phyloP scores from a whole-genome alignment of 2,113 vertebrate species.

The Mormyrus lacerda region DNA sequence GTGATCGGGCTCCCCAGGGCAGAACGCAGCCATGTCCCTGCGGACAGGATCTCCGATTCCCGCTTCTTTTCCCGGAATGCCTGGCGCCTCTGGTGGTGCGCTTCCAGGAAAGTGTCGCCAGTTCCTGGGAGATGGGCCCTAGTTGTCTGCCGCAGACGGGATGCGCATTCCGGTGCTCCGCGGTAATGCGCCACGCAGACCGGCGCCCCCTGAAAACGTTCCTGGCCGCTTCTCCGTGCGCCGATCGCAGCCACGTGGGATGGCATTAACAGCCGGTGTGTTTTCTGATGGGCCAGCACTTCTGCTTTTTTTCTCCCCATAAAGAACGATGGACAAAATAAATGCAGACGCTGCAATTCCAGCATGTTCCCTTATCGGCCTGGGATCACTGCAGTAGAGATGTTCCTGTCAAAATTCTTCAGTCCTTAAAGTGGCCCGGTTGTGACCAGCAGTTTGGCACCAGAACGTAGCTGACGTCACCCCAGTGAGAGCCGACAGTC shows the following conservation, averaged over 20 bases:
- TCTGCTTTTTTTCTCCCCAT: neutral
- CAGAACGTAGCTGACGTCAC: neutral
- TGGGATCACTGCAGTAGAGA: neutral
- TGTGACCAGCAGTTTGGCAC: neutral
- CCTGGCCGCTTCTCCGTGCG: neutral
- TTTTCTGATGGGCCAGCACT: neutral
- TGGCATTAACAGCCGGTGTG: neutral
- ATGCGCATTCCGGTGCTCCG: constrained; percentile 30
- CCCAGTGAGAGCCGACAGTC: neutral
- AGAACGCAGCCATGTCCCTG: neutral
- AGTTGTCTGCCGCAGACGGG: constrained; percentile 40
- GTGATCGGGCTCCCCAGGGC: neutral
- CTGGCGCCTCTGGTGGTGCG: constrained; percentile 31
- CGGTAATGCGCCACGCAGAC: neutral
- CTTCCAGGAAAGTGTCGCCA: constrained; percentile 47
- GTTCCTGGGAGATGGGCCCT: neutral
- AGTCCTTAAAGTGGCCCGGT: neutral
- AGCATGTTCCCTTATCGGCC: neutral
- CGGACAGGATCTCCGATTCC: constrained; percentile 34
- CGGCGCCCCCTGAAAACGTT: neutral
- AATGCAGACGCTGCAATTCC: neutral
- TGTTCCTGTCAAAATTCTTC: neutral
- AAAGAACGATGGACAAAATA: neutral
- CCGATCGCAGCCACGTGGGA: neutral
- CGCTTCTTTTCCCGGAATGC: constrained; percentile 46